Base-by-base conservation (phyloP, 1,140 invertebrate genomes). In the Polypedilum pembai region DNA sequence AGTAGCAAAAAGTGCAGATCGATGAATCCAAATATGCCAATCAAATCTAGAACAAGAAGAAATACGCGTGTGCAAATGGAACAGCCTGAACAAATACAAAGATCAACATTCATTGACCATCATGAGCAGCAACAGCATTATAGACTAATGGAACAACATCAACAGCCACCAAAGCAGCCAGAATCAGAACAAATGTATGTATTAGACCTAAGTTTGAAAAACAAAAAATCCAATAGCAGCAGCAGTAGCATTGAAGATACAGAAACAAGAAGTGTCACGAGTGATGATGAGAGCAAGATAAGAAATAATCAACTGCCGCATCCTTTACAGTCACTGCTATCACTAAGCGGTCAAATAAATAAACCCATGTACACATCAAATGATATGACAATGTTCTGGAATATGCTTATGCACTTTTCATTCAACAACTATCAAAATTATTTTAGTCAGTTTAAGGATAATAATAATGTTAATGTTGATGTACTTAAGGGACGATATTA, bases 11-110 rank as follows among this genome's bases (percentile, higher is more conserved):
- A 69, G 12, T 69, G 65, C 18, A 69, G 65, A 69, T 69, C 65
- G 18, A 69, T 69, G 65, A 69, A 69, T 69, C 65, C 65, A 69
- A 69, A 69, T 69, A 69, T 69, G 65, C 65, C 65, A 69, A 69
- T 69, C 65, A 69, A 69, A 69, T 69, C 65, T 8, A n/a, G 65
- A 69, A 69, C 65, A 69, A n/a, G 65, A 69, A n/a, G 65, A 4
- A 69, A 69, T 10, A 69, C 17, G 15, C 3, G 65, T 20, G 17
- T 8, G 20, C 20, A 20, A 21, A 7, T 21, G 65, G 65, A 69
- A 56, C 45, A 56, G 17, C 65, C n/a, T 18, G 65, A 69, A 69
- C 8, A 33, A 33, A 33, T 33, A 3, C 24, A 33, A 33, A 33
- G 24, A 33, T 5, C 24, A 33, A 1, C 1, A 33, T 33, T 33